Conservation (phyloP, 2,888 invertebrate genomes). For the Drosophila nr. fundita region DNA sequence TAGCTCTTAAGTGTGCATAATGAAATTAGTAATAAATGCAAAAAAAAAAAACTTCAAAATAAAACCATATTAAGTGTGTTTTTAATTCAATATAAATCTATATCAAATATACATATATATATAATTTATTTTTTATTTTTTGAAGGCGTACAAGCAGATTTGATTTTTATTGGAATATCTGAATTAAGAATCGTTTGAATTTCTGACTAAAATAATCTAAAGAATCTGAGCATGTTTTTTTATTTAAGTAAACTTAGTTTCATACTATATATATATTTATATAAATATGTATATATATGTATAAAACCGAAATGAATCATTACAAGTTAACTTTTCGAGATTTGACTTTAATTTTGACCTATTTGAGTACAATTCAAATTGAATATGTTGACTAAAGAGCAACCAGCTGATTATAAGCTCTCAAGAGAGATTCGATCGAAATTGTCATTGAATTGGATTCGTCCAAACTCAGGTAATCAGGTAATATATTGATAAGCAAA, state of each 20-base stretch:
- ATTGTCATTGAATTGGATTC: neutral
- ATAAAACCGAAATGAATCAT: neutral
- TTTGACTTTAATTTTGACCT: neutral
- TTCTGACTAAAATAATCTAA: no score
- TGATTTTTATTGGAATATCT: no score
- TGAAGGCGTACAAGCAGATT: neutral
- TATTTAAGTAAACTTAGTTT: no score
- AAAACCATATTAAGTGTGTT: conserved; percentile 27
- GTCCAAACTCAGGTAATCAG: neutral
- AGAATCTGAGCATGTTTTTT: neutral
- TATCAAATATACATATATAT: neutral
- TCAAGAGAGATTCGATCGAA: neutral
- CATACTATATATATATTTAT: no score
- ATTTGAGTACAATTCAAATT: neutral
- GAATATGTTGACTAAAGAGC: neutral
- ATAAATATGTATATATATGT: no score
- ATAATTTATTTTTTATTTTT: neutral
- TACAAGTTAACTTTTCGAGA: neutral
- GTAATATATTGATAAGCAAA: neutral
- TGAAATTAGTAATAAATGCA: conserved; percentile 66
- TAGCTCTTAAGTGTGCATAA: conserved; percentile 76
- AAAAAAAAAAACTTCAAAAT: conserved; percentile 26
- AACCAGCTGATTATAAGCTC: neutral
- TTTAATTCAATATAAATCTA: conserved; percentile 3
- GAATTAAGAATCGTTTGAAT: neutral